phyloP scores from a whole-genome alignment of 2,113 vertebrate species.

The Coreoperca whiteheadi region DNA sequence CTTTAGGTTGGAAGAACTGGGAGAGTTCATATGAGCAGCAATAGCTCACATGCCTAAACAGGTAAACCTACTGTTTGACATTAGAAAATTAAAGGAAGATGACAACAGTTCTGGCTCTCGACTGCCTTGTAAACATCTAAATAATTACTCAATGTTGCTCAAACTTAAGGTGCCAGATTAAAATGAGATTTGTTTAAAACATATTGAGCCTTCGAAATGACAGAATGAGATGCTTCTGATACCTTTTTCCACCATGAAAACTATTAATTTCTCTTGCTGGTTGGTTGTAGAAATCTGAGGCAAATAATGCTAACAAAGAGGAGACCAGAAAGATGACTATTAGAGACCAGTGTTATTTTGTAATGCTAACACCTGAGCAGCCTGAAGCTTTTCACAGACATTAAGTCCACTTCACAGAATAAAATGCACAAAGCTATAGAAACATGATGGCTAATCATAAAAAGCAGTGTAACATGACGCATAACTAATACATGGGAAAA shows the following conservation, averaged over 20 bases:
- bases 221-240: too few species aligned
- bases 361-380: slow-evolving; percentile 49
- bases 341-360: slow-evolving; percentile 18
- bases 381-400: slow-evolving; percentile 40
- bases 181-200: too few species aligned
- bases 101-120: not conserved
- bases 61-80: slow-evolving; percentile 8
- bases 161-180: not conserved
- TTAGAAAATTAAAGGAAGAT: not conserved
- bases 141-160: not conserved
- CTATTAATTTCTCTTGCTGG: not conserved
- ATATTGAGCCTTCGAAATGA: too few species aligned
- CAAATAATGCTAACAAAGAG: not conserved
- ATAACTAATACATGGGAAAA: slow-evolving; percentile 3
- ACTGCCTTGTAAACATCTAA: not conserved
- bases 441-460: slow-evolving; percentile 15
- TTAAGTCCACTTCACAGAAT: slow-evolving; percentile 14
- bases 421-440: slow-evolving; percentile 43
- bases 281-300: not conserved
- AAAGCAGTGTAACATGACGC: not conserved
- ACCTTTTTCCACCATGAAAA: not conserved
- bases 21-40: too few species aligned
- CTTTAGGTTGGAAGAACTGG: not conserved
- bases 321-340: not conserved
- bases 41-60: not conserved